Conservation (phyloP, 2,797 vertebrate genomes). For the Gymnoscopelus braueri region DNA sequence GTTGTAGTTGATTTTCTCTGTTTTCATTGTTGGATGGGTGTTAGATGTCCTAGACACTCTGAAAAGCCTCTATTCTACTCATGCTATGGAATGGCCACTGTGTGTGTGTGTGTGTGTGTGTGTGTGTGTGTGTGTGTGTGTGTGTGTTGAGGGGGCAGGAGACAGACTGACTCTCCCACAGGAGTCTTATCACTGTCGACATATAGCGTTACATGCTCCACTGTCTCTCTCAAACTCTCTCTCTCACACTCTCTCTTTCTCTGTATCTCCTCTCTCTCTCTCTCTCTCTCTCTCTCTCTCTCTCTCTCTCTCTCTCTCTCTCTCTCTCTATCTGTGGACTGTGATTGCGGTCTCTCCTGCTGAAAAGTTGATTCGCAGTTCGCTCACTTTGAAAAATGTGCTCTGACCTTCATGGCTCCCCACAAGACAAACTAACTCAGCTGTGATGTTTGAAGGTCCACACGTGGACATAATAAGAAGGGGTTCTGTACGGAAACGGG, state of each 20-base stretch:
- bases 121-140: conserved; percentile 30
- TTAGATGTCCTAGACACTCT: conserved; percentile 41
- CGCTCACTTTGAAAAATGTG: too few relatives aligned
- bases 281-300: too few relatives aligned
- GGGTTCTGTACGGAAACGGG: too few relatives aligned
- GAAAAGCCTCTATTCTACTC: conserved; percentile 30
- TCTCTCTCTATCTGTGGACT: too few relatives aligned
- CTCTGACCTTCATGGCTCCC: too few relatives aligned
- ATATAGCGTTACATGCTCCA: conserved; percentile 54
- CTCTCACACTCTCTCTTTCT: conserved; percentile 10
- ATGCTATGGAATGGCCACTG: conserved; percentile 3
- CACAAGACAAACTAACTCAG: too few relatives aligned
- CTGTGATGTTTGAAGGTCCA: too few relatives aligned
- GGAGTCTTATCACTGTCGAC: conserved; percentile 50
- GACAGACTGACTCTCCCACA: conserved; percentile 48
- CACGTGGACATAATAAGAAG: too few relatives aligned
- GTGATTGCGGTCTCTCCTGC: too few relatives aligned
- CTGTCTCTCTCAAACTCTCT: conserved; percentile 16
- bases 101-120: background rate
- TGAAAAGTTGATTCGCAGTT: too few relatives aligned
- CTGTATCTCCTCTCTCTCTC: too few relatives aligned
- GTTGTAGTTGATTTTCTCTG: conserved; percentile 58
- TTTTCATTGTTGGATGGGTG: conserved; percentile 60
- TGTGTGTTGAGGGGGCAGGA: conserved; percentile 40
- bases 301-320: too few relatives aligned